Evolutionary conservation across 1,140 invertebrate species (phyloP).

Genomic region (Metaphire vulgaris): DNA sequence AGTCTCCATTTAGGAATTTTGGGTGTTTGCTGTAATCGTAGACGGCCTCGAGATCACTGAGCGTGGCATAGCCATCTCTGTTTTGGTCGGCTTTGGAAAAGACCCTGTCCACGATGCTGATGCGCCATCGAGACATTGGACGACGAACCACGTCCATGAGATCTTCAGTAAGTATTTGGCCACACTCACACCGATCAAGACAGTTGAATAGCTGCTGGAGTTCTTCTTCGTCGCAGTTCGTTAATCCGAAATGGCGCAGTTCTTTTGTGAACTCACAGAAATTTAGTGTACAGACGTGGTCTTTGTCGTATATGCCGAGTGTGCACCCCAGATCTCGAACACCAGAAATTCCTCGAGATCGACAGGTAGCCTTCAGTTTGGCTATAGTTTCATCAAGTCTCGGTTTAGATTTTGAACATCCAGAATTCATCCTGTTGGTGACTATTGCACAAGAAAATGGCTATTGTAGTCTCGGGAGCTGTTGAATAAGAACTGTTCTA

Average conservation of each 20-base stretch:
- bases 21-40: neutral
- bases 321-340: neutral
- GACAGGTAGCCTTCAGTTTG: neutral
- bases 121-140: neutral
- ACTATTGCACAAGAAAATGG: too few species aligned
- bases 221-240: neutral
- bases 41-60: neutral
- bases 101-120: neutral
- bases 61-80: neutral
- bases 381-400: neutral
- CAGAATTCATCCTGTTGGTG: too few species aligned
- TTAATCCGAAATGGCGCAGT: neutral
- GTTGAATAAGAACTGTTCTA: too few species aligned
- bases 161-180: neutral
- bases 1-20: neutral
- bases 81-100: neutral
- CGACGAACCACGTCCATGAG: neutral
- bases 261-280: neutral
- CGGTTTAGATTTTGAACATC: too few species aligned
- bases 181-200: neutral
- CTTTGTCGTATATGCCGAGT: neutral
- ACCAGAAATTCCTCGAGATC: neutral
- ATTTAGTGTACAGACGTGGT: neutral
- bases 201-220: neutral
- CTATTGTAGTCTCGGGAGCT: too few species aligned